Conservation (phyloP, 2,113 vertebrate species). For the Nannobrachium achirus region DNA sequence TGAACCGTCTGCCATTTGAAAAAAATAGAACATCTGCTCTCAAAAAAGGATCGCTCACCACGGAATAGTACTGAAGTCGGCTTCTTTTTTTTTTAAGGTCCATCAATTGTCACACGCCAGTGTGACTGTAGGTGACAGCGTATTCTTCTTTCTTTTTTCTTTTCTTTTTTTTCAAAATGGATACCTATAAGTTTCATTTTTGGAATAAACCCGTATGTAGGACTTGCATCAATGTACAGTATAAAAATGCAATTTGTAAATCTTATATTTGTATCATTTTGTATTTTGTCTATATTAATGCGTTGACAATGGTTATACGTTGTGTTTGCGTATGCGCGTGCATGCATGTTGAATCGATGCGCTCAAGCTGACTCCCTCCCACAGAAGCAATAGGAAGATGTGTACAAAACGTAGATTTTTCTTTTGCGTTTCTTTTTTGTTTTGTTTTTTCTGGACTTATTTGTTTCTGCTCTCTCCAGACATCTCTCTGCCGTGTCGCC, state of each 20-base stretch:
- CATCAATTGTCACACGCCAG: slow-evolving; percentile 16
- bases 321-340: neutral
- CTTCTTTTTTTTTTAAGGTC: neutral
- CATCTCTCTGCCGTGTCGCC: slow-evolving; percentile 13
- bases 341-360: neutral
- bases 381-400: neutral
- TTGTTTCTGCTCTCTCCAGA: neutral
- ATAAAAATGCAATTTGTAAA: slow-evolving; percentile 26
- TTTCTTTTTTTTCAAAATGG: neutral
- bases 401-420: neutral
- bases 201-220: slow-evolving; percentile 16
- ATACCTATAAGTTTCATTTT: slow-evolving; percentile 8
- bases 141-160: slow-evolving; percentile 13
- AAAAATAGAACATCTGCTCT: neutral
- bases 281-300: neutral
- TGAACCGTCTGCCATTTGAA: neutral
- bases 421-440: no score
- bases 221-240: slow-evolving; percentile 24
- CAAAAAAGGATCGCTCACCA: neutral
- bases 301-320: neutral
- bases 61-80: slow-evolving; percentile 9
- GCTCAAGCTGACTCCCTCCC: slow-evolving; percentile 1
- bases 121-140: neutral
- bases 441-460: no score
- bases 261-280: slow-evolving; percentile 3